These are phyloP conservation scores for Zelostemma sp. DNA, from an alignment of 1,140 invertebrate genomes.

Conservation along the genomic window DNA sequence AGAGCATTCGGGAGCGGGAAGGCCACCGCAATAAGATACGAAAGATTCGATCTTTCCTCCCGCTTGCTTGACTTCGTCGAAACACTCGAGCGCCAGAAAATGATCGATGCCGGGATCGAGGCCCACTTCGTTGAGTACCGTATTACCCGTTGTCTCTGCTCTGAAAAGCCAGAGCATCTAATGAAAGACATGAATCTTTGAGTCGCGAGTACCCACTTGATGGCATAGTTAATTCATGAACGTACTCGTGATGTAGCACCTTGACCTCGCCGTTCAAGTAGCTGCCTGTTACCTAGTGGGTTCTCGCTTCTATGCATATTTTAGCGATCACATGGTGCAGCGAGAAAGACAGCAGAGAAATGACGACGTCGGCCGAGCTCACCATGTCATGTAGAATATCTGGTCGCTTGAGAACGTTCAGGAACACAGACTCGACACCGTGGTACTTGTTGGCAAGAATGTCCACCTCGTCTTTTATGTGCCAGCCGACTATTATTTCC, in stretches of 20 bases:
- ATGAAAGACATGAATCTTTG: constrained; percentile 10
- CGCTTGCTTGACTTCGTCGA: constrained; percentile 87
- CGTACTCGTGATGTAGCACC: constrained; percentile 83
- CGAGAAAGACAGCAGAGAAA: constrained; percentile 94
- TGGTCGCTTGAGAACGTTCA: constrained; percentile 83
- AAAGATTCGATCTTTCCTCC: constrained; percentile 93
- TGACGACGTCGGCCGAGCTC: constrained; percentile 80
- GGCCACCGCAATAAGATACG: constrained; percentile 95
- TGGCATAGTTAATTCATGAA: constrained; percentile 20
- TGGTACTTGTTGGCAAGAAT: constrained; percentile 80
- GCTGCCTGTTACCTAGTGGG: constrained; percentile 96
- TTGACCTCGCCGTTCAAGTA: constrained; percentile 90
- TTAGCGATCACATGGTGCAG: constrained; percentile 89
- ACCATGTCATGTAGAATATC: constrained; percentile 82
- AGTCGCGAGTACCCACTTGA: constrained; percentile 1
- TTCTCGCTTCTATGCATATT: constrained; percentile 86
- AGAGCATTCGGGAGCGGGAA: constrained; percentile 97
- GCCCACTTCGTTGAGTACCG: constrained; percentile 94
- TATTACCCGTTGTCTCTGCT: constrained; percentile 87
- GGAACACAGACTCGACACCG: constrained; percentile 84
- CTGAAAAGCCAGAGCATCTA: constrained; percentile 64
- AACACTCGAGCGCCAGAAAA: constrained; percentile 95
- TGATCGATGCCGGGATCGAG: constrained; percentile 99
- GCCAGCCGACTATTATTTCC: constrained; percentile 88
- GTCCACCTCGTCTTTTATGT: constrained; percentile 90